A percentile compares a stretch with the other conserved stretches of the same genome.
These are phyloP conservation scores for Channa maculata DNA, from an alignment of 2,113 vertebrate genomes.

Conservation along the genomic window DNA sequence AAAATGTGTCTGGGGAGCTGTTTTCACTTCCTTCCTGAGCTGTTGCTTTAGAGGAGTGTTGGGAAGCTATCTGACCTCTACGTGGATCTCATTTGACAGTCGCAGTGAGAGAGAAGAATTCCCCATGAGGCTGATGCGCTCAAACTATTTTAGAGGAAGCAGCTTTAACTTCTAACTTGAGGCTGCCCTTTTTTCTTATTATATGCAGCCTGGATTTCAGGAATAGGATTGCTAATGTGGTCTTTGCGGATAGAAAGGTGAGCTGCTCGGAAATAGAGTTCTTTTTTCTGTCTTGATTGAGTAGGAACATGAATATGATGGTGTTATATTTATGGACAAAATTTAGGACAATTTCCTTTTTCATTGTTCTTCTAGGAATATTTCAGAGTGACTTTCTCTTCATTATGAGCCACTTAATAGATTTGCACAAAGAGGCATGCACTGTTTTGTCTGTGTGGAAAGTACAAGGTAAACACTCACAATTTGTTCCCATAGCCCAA, in stretches of 20 bases:
- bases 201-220: constrained; percentile 78
- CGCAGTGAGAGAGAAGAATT: constrained; percentile 60
- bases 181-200: constrained; percentile 73
- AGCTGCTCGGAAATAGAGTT: constrained; percentile 64
- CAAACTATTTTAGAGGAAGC: constrained; percentile 65
- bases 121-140: constrained; percentile 52
- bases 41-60: constrained; percentile 20
- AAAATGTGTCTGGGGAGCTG: constrained; percentile 5
- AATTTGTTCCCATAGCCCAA: constrained; percentile 14
- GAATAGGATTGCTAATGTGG: constrained; percentile 73
- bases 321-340: constrained; percentile 57
- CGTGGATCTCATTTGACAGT: constrained; percentile 72
- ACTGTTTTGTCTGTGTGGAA: constrained; percentile 15
- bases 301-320: constrained; percentile 50
- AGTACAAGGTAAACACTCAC: neutral
- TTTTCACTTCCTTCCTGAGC: constrained; percentile 28
- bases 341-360: constrained; percentile 71
- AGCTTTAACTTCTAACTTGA: constrained; percentile 65
- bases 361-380: constrained; percentile 69
- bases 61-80: constrained; percentile 62
- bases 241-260: constrained; percentile 68
- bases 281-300: constrained; percentile 61
- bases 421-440: neutral
- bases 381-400: constrained; percentile 13
- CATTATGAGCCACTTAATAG: neutral